A percentile compares a stretch with the other conserved stretches of the same genome.
Conservation (phyloP, 2,888 invertebrate genomes). For the Orthosia gothica region DNA sequence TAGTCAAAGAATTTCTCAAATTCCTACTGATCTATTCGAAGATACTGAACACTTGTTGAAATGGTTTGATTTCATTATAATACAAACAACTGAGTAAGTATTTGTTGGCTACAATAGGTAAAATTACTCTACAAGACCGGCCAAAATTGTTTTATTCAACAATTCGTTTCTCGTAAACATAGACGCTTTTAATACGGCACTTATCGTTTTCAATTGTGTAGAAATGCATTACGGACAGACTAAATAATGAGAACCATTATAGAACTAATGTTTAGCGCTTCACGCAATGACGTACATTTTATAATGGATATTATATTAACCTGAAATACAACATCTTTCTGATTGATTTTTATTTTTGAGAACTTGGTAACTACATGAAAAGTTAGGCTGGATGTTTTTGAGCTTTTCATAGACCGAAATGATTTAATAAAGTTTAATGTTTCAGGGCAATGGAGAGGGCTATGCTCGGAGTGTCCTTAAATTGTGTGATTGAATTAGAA, state of each 20-base stretch:
- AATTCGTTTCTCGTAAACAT: conserved; percentile 59
- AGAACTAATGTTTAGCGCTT: conserved; percentile 30
- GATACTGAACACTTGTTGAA: not conserved
- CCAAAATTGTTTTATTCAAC: conserved; percentile 45
- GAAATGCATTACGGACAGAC: conserved; percentile 59
- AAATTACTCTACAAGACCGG: conserved; percentile 15
- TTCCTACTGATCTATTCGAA: too few relatives aligned
- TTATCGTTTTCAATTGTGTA: conserved; percentile 56
- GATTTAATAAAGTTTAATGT: too few relatives aligned
- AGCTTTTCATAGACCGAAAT: not conserved
- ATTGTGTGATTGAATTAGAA: too few relatives aligned
- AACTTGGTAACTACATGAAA: not conserved
- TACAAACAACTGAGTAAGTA: not conserved
- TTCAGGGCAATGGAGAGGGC: too few relatives aligned
- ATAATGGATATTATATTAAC: conserved; percentile 43
- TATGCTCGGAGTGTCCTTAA: too few relatives aligned
- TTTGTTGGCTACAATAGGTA: conserved; percentile 15
- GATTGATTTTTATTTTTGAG: conserved; percentile 21
- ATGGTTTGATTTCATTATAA: not conserved
- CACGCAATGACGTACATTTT: conserved; percentile 45
- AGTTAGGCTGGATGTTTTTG: not conserved
- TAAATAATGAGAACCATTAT: conserved; percentile 63
- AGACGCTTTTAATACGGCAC: conserved; percentile 65
- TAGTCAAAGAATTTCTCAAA: not conserved
- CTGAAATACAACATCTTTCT: conserved; percentile 32